Percentiles rank a stretch among this genome's conserved stretches.
phyloP scores from a whole-genome alignment of 2,113 vertebrate species.

The Hippocampus zosterae region DNA sequence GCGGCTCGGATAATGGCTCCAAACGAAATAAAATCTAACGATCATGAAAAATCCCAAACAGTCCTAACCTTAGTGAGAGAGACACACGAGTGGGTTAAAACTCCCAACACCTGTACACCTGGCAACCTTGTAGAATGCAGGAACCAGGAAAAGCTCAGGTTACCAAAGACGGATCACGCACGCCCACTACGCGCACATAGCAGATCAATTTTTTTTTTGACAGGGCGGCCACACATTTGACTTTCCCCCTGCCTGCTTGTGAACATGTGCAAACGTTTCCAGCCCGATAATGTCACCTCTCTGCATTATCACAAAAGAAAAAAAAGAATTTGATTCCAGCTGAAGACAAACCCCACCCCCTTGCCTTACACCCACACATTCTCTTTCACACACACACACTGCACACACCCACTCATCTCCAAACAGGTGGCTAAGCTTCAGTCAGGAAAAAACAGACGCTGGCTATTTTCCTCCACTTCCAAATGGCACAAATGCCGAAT shows the following conservation, averaged over 20 bases:
- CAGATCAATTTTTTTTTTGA: slow-evolving; percentile 51
- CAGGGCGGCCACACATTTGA: slow-evolving; percentile 22
- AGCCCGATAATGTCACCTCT: not conserved
- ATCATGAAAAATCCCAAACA: too few species aligned
- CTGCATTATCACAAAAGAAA: not conserved
- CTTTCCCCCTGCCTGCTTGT: slow-evolving; percentile 14
- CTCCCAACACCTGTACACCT: slow-evolving; percentile 47
- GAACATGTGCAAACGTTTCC: slow-evolving; percentile 22
- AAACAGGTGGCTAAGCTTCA: slow-evolving; percentile 63
- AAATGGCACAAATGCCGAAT: slow-evolving; percentile 40
- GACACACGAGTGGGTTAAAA: slow-evolving; percentile 41
- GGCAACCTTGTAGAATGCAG: slow-evolving; percentile 52
- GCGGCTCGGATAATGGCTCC: too few species aligned
- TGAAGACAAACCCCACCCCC: slow-evolving; percentile 52
- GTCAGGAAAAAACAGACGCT: slow-evolving; percentile 36
- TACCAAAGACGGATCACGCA: slow-evolving; percentile 31
- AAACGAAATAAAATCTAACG: too few species aligned
- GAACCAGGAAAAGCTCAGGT: slow-evolving; percentile 60
- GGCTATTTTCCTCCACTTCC: slow-evolving; percentile 33
- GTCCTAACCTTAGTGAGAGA: not conserved
- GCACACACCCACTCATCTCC: slow-evolving; percentile 38
- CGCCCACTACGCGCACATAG: slow-evolving; percentile 10
- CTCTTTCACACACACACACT: slow-evolving; percentile 9
- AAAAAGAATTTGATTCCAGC: slow-evolving; percentile 1
- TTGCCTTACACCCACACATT: slow-evolving; percentile 11